Percentiles rank a stretch among this genome's conserved stretches.
Conservation (phyloP, 2,888 invertebrate species). For the Acanthosepion esculentum region DNA sequence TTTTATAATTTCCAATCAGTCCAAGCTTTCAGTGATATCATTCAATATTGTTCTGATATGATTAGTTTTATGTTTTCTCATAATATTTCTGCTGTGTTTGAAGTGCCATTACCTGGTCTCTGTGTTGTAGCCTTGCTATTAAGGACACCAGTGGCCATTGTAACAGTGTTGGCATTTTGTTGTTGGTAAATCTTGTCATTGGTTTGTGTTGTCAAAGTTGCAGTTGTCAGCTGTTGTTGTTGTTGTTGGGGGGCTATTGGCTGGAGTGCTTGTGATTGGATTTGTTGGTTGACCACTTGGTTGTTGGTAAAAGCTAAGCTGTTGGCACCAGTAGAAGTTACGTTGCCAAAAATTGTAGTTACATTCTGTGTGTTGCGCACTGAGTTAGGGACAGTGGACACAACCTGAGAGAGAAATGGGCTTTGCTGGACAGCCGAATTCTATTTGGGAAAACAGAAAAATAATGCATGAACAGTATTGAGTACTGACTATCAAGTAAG, state of each 20-base stretch:
- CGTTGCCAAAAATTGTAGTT: slow-evolving; percentile 40
- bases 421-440: slow-evolving; percentile 51
- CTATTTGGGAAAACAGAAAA: slow-evolving; percentile 48
- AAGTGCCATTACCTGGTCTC: background rate
- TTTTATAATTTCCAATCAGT: too few species aligned
- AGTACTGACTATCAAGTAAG: background rate
- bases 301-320: slow-evolving; percentile 48
- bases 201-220: background rate
- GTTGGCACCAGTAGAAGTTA: background rate
- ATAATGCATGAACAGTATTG: background rate
- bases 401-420: slow-evolving; percentile 63
- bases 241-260: background rate
- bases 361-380: slow-evolving; percentile 20
- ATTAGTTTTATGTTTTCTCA: background rate
- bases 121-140: background rate
- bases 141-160: background rate
- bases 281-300: slow-evolving; percentile 39
- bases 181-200: slow-evolving; percentile 33
- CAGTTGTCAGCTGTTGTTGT: background rate
- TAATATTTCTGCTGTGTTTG: background rate
- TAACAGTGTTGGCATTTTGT: slow-evolving; percentile 35
- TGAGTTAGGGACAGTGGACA: slow-evolving; percentile 53
- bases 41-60: too few species aligned
- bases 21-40: too few species aligned
- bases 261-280: background rate